Base-by-base conservation (phyloP, 2,888 invertebrate species). In the Eupithecia insigniata region DNA sequence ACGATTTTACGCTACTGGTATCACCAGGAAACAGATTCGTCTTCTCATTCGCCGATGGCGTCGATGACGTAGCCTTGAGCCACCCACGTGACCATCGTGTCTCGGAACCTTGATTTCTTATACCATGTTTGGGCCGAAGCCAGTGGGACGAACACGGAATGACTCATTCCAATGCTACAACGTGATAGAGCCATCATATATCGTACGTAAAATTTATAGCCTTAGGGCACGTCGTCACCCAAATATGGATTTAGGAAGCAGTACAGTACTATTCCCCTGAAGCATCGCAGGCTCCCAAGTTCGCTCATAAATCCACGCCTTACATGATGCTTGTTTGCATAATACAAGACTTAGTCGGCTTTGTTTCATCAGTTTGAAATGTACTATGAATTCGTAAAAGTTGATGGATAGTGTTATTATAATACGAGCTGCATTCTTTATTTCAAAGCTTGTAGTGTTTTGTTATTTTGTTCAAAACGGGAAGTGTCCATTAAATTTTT, bases 321-420 rank as follows among this genome's bases (percentile, higher is more conserved):
- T 92, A 92, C 92, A 91, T 92, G 92, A 93, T 93, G 91, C 92
- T 89, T 90, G 92, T 93, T 93, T 93, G 93, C 93, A 93, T 93
- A 93, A 93, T 93, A 93, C 92, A 93, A 91, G 91, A 92, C 92
- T 92, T 90, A 91, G 90, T 82, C 85, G 84, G 87, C 91, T 91
- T 92, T 92, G 92, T 92, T 91, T 85, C 83, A 81, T 78, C 84
- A 90, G 90, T 91, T 92, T 92, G 92, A 91, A 74, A 71, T 74
- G 68, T 69, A 58, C 58, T 64, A 39, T 66, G 69, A 39, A 67
- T 62, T 66, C 64, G 71, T 66, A 74, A 55, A 69, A 43, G 65
- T 68, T 60, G 43, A 30, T 69, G 30, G 18, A 30, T 60, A 60
- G 60, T 34, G 22, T 34, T 34, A 62, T 62, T 34, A 34, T 62